phyloP scores from a whole-genome alignment of 2,888 invertebrate genomes.

The Kryphioiulus occultus region DNA sequence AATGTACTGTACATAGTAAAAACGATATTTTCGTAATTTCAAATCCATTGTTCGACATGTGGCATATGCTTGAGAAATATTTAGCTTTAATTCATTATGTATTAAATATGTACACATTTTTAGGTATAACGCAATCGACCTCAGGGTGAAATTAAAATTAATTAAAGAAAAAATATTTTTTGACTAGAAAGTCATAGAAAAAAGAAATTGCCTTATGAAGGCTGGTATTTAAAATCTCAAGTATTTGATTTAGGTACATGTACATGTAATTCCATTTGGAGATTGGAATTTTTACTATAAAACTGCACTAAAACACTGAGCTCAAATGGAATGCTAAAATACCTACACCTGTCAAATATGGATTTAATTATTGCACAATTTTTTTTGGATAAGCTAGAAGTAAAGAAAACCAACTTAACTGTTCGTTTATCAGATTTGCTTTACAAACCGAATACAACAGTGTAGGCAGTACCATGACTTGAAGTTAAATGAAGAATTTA shows the following conservation, averaged over 20 bases:
- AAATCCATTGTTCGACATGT: neutral
- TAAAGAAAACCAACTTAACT: neutral
- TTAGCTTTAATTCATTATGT: neutral
- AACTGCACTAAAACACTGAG: neutral
- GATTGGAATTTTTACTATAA: neutral
- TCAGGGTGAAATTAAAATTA: neutral
- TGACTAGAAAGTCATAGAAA: neutral
- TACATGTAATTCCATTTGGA: constrained; percentile 9
- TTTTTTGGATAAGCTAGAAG: neutral
- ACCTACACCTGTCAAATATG: neutral
- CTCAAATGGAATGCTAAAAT: neutral
- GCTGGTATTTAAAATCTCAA: neutral
- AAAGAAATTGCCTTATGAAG: neutral
- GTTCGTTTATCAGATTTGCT: neutral
- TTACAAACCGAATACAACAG: neutral
- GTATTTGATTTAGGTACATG: neutral
- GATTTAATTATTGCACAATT: neutral
- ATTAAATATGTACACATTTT: neutral
- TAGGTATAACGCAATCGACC: neutral
- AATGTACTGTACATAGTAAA: too few relatives aligned
- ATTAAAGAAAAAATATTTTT: neutral
- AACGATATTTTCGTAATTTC: too few relatives aligned
- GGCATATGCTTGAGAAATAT: neutral
- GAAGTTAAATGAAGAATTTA: neutral
- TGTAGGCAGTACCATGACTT: neutral